Percentiles rank a stretch among this genome's conserved stretches.
phyloP scores from a whole-genome alignment of 1,140 invertebrate species.

The Cydia pomonella region DNA sequence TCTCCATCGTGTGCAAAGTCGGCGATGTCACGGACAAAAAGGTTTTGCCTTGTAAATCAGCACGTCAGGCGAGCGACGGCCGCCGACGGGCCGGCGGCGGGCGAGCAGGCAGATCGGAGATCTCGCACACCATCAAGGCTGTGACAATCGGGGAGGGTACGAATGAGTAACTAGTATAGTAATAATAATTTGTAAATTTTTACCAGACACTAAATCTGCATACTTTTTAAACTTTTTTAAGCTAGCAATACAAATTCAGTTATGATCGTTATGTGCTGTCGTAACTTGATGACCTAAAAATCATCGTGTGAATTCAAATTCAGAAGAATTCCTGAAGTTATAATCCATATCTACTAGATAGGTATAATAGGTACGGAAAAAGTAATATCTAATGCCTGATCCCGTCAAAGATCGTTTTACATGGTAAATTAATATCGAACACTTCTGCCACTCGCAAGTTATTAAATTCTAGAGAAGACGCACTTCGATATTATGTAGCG shows the following conservation, averaged over 20 bases:
- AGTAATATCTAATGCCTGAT: not conserved
- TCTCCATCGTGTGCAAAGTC: constrained; percentile 56
- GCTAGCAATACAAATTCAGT: too few species aligned
- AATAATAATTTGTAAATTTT: not conserved
- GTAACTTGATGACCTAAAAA: too few species aligned
- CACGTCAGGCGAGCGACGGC: constrained; percentile 48
- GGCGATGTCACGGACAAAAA: constrained; percentile 47
- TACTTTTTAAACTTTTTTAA: too few species aligned
- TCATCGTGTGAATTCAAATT: too few species aligned
- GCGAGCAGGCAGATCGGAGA: constrained; percentile 57
- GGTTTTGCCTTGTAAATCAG: constrained; percentile 69
- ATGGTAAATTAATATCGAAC: constrained; percentile 42
- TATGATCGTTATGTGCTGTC: too few species aligned
- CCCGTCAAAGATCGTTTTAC: constrained; percentile 1
- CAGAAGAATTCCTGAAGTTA: not conserved
- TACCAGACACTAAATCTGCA: too few species aligned
- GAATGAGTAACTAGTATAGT: not conserved
- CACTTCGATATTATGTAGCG: constrained; percentile 44
- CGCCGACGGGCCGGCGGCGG: constrained; percentile 37
- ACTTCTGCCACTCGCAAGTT: constrained; percentile 40
- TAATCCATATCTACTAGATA: not conserved
- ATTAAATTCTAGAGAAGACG: constrained; percentile 43
- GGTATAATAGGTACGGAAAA: not conserved
- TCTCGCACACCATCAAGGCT: constrained; percentile 47
- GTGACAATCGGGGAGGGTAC: constrained; percentile 39